phyloP scores from a whole-genome alignment of 2,113 vertebrate species.

The Todiramphus chloris region DNA sequence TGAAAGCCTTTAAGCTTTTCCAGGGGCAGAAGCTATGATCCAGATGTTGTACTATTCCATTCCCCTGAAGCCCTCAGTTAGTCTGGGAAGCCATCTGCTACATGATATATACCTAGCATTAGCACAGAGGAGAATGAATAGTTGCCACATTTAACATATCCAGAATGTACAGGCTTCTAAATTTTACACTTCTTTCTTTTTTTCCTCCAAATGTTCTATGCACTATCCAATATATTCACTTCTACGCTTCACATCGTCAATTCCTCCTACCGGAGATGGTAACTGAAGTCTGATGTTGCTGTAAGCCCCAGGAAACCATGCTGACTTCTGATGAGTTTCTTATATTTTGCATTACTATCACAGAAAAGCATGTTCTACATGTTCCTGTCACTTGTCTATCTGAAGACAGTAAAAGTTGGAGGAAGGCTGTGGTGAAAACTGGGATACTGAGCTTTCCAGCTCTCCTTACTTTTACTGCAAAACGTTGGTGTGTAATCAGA shows the following conservation, averaged over 20 bases:
- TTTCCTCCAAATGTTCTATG: background rate
- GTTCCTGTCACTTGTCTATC: background rate
- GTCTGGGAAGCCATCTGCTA: background rate
- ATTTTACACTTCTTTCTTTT: background rate
- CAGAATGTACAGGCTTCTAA: background rate
- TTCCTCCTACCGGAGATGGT: background rate
- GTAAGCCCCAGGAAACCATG: background rate
- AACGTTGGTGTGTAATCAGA: background rate
- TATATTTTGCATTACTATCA: background rate
- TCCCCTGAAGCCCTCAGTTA: background rate
- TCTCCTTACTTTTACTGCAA: background rate
- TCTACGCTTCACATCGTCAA: background rate
- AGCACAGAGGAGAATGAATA: background rate
- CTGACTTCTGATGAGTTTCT: background rate
- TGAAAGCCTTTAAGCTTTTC: background rate
- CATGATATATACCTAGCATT: background rate
- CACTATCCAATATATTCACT: background rate
- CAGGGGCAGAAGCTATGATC: background rate
- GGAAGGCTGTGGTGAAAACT: background rate
- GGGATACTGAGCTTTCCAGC: background rate
- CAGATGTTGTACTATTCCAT: background rate
- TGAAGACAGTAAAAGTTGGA: background rate
- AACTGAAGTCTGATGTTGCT: background rate
- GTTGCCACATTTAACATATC: background rate
- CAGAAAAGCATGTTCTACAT: background rate